Percentiles rank a stretch among this genome's conserved stretches.
Conservation (phyloP, 2,113 vertebrate genomes). For the Grammomys dolichurus region DNA sequence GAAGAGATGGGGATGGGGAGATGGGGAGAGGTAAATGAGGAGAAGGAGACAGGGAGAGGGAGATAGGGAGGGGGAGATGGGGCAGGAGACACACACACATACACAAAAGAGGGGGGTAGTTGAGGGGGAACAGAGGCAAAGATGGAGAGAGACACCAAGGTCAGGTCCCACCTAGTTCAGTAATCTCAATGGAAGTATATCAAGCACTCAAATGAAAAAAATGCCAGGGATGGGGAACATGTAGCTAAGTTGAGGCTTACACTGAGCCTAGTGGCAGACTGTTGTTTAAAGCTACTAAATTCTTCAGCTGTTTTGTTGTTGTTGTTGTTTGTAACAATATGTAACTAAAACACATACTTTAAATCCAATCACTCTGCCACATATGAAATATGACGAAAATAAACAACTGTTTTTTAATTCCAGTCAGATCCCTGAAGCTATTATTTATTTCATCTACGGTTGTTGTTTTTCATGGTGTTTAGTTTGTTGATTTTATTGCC, state of each 20-base stretch:
- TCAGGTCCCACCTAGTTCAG: neutral
- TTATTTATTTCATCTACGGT: constrained; percentile 67
- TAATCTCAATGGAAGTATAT: neutral
- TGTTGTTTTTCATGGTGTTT: constrained; percentile 46
- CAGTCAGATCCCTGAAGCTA: constrained; percentile 51
- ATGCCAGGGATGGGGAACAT: neutral
- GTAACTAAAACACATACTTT: constrained; percentile 53
- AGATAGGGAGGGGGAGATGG: too few relatives aligned
- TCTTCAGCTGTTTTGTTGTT: neutral
- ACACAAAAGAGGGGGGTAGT: too few relatives aligned
- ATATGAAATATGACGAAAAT: constrained; percentile 40
- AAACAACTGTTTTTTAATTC: constrained; percentile 66
- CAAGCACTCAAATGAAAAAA: neutral
- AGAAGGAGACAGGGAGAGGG: neutral
- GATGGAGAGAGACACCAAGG: neutral
- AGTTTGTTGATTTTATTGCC: constrained; percentile 72
- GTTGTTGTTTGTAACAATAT: neutral
- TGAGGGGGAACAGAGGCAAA: neutral
- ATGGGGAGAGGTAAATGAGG: too few relatives aligned
- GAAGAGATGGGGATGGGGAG: too few relatives aligned
- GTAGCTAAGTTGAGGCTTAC: neutral
- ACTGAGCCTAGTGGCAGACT: neutral
- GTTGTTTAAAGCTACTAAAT: neutral
- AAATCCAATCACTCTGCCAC: constrained; percentile 40
- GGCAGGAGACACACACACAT: too few relatives aligned